Evolutionary conservation across 23 tunicate species (phyloP).

Genomic region (Phallusia fumigata): DNA sequence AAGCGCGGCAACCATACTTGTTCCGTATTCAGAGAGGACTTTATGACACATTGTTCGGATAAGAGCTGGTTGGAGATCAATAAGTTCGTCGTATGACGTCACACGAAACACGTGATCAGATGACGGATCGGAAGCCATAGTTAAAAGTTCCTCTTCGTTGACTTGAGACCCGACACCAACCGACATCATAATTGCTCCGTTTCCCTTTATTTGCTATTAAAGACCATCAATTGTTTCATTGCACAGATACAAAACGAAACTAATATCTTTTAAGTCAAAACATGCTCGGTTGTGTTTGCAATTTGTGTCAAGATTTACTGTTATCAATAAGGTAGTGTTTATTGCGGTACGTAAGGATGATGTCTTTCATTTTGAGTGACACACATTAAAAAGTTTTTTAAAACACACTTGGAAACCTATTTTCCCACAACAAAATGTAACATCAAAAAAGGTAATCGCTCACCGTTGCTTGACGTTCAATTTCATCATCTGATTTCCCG

Average conservation of each 20-base stretch:
- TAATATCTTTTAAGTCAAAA: too few relatives aligned
- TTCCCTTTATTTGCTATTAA: slow-evolving; percentile 33
- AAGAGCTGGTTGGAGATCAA: slow-evolving; percentile 39
- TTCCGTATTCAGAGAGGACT: slow-evolving; percentile 27
- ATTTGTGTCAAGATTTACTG: too few relatives aligned
- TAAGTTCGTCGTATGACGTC: slow-evolving; percentile 39
- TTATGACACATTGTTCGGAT: slow-evolving; percentile 35
- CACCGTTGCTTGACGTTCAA: slow-evolving; percentile 36
- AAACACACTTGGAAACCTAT: too few relatives aligned
- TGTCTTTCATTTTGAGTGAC: too few relatives aligned
- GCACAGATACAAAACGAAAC: too few relatives aligned
- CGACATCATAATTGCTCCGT: slow-evolving; percentile 39
- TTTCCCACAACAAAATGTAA: too few relatives aligned
- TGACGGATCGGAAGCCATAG: slow-evolving; percentile 49
- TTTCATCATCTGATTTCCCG: slow-evolving; percentile 65
- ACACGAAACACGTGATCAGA: slow-evolving; percentile 18
- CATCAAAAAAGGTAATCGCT: background rate
- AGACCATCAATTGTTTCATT: too few relatives aligned
- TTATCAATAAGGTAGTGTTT: too few relatives aligned
- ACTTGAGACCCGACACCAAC: slow-evolving; percentile 51
- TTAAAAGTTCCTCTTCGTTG: slow-evolving; percentile 22
- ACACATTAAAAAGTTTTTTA: too few relatives aligned
- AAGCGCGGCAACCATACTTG: too few relatives aligned
- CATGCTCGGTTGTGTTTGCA: too few relatives aligned
- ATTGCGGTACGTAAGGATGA: too few relatives aligned